Evolutionary conservation across 2,797 vertebrate species (phyloP), one percentile per base, ranked within the genome.

Genomic region (Triplophysa yarkandensis): DNA sequence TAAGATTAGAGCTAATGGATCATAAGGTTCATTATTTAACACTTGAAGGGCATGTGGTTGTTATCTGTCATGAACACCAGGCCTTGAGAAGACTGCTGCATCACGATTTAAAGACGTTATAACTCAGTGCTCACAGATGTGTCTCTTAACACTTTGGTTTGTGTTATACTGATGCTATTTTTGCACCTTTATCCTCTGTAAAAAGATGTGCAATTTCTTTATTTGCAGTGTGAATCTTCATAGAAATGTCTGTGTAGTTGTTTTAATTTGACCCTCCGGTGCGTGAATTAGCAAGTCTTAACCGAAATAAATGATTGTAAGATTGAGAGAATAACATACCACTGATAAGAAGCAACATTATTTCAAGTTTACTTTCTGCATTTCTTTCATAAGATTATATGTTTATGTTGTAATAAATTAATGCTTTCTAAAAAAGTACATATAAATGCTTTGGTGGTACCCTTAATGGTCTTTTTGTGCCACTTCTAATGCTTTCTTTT

Each of bases 11-110:
- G 55, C 55, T 55, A 73, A 81, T 76, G 68, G 50, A 71, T 79
- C 64, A 58, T 65, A 77, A 52, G 50, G 67, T 74, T 80, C 64
- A 83, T 81, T 71, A 55, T 78, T 78, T 70, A 68, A 79, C 36
- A 46, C 60, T 48, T 54, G 32, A 77, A 68, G 27, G 32, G 39
- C 25, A 71, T n/a, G n/a, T 9, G 21, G 44, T 30, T 28, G 41
- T 46, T 68, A 43, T 75, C 58, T 71, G n/a, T 41, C 4, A 36
- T 68, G 58, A 43, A 46, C 32, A 64, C 55, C 36, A 63, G 16
- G 16, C 27, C 61, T 44, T 46, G 17, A 39, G 32, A 27, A 58
- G 52, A 67, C 52, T 77, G 63, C 74, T 71, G 67, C 68, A 75
- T 77, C 67, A 80, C 14, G n/a, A 21, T 68, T 46, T 30, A 66